phyloP scores from a whole-genome alignment of 2,888 invertebrate species.

The Drosophila prolongata region DNA sequence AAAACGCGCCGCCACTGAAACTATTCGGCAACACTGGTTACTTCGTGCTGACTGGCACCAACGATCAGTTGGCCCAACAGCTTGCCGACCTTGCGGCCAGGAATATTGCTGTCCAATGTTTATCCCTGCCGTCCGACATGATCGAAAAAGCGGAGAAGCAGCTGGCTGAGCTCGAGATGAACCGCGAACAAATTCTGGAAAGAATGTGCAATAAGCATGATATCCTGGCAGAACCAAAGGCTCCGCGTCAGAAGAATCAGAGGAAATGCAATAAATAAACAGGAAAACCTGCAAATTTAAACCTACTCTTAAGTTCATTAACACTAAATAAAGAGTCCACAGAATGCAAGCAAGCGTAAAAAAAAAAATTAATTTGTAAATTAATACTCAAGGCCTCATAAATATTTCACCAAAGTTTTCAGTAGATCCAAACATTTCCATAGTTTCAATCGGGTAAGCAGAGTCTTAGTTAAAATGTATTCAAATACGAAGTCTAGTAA shows the following conservation, averaged over 20 bases:
- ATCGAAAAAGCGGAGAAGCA: conserved; percentile 39
- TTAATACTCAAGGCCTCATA: no score
- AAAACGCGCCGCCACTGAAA: neutral
- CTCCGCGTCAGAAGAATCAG: conserved; percentile 11
- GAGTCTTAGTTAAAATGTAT: no score
- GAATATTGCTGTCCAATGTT: conserved; percentile 14
- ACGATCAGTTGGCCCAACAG: conserved; percentile 39
- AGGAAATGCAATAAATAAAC: neutral
- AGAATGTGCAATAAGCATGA: conserved; percentile 42
- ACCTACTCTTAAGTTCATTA: neutral
- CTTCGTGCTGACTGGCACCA: conserved; percentile 54
- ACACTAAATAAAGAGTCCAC: neutral
- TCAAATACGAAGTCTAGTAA: no score
- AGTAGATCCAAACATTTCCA: no score
- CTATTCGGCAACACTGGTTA: conserved; percentile 53
- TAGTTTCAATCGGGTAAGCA: no score
- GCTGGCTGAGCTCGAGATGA: conserved; percentile 29
- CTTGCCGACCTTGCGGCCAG: conserved; percentile 26
- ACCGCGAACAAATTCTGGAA: conserved; percentile 33
- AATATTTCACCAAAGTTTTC: no score
- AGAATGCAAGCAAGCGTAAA: no score
- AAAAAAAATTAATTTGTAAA: no score
- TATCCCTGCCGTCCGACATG: conserved; percentile 18
- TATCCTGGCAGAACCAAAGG: conserved; percentile 16
- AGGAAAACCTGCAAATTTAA: neutral